Evolutionary conservation across 2,113 vertebrate species (phyloP).

Genomic region (Mormyrus lacerda): DNA sequence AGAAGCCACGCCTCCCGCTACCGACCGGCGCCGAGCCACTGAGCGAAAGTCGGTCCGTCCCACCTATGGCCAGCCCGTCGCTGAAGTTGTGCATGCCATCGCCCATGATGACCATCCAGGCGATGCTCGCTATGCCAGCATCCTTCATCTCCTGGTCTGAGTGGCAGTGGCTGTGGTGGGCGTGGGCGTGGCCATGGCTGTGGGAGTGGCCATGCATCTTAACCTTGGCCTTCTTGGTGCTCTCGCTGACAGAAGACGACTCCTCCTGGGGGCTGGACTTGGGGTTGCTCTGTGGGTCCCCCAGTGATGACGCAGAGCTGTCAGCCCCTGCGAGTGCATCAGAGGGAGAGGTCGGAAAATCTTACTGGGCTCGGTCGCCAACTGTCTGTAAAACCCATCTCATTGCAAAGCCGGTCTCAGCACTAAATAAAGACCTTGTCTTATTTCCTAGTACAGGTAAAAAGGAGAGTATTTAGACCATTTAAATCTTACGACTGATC

Average conservation of each 20-base stretch:
- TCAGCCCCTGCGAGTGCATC: slow-evolving; percentile 60
- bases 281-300: slow-evolving; percentile 64
- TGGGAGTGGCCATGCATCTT: slow-evolving; percentile 64
- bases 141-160: slow-evolving; percentile 93
- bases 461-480: neutral
- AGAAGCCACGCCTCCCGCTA: neutral
- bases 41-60: slow-evolving; percentile 24
- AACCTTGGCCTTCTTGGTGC: slow-evolving; percentile 50
- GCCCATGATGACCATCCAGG: slow-evolving; percentile 99
- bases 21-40: neutral
- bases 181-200: slow-evolving; percentile 72
- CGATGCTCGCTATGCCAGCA: slow-evolving; percentile 91
- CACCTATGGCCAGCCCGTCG: slow-evolving; percentile 93
- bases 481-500: neutral
- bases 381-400: neutral
- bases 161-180: slow-evolving; percentile 88
- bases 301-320: slow-evolving; percentile 63
- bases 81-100: slow-evolving; percentile 99
- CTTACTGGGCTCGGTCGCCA: neutral
- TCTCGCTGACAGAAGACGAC: slow-evolving; percentile 54
- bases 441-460: neutral
- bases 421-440: neutral
- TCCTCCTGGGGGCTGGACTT: slow-evolving; percentile 52
- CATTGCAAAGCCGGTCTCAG: neutral
- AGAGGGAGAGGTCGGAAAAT: neutral